Evolutionary conservation across 1,140 invertebrate species (phyloP).

Genomic region (Pseudachorutes palmiensis): DNA sequence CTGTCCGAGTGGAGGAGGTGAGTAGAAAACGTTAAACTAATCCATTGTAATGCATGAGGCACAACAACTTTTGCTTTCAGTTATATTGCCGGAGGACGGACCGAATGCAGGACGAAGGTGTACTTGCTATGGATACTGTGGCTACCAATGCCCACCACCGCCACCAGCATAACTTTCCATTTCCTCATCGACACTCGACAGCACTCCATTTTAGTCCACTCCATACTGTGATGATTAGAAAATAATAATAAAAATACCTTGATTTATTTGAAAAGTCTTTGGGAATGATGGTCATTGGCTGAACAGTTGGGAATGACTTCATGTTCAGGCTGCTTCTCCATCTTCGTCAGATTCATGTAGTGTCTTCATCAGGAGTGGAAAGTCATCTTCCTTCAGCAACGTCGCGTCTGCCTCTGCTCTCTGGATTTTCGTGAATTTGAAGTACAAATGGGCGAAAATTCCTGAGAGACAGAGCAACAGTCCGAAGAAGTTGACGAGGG

Average conservation of each 20-base stretch:
- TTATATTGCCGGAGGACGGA: no score
- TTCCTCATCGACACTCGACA: no score
- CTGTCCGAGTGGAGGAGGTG: background rate
- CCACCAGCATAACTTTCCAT: no score
- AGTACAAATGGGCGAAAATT: conserved; percentile 74
- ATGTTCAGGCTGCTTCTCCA: background rate
- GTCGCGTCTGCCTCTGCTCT: background rate
- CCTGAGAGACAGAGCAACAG: conserved; percentile 79
- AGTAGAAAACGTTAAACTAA: background rate
- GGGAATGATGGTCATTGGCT: no score
- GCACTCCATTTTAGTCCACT: no score
- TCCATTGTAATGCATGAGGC: no score
- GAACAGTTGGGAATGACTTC: no score
- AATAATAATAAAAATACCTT: no score
- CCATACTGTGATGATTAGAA: no score
- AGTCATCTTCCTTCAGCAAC: background rate
- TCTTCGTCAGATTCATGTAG: background rate
- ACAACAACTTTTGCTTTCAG: no score
- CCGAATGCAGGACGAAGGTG: background rate
- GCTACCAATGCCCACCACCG: background rate
- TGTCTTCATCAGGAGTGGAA: conserved; percentile 10
- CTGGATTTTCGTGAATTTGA: conserved; percentile 57
- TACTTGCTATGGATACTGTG: background rate
- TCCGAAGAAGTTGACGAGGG: conserved; percentile 72
- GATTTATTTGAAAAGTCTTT: no score